phyloP scores from a whole-genome alignment of 92 coral and sea anemone genomes.

The Umimayanthus chanpuru region DNA sequence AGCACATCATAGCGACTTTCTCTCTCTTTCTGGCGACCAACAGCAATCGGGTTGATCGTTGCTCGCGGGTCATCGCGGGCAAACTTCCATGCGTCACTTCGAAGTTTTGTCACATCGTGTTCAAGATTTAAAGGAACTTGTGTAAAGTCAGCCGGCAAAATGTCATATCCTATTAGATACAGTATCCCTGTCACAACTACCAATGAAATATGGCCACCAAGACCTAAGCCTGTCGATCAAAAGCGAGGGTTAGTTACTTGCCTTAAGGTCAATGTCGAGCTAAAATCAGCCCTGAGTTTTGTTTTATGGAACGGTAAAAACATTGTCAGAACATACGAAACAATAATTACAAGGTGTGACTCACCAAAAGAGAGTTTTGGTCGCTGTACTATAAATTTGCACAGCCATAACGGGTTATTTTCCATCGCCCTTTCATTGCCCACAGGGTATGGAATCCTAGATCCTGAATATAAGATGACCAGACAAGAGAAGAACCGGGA shows the following conservation, averaged over 20 bases:
- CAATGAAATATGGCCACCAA: conserved; percentile 75
- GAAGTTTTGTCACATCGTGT: conserved; percentile 79
- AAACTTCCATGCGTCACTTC: conserved; percentile 97
- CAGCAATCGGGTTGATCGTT: conserved; percentile 76
- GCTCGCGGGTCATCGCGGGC: conserved; percentile 86
- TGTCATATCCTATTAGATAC: conserved; percentile 82
- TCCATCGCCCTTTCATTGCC: conserved; percentile 20
- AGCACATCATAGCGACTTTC: conserved; percentile 74
- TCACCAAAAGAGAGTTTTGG: conserved; percentile 76
- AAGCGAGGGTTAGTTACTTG: background rate
- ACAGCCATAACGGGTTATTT: conserved; percentile 44
- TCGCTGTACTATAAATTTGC: conserved; percentile 63
- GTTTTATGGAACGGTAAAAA: background rate
- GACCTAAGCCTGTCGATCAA: conserved; percentile 66
- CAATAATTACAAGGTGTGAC: conserved; percentile 29
- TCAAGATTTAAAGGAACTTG: conserved; percentile 92
- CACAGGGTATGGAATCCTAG: background rate
- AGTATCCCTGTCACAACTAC: conserved; percentile 73
- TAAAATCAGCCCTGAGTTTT: background rate
- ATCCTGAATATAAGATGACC: background rate
- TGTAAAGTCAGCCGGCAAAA: conserved; percentile 92
- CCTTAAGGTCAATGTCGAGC: background rate
- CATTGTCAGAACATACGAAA: background rate
- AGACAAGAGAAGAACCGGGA: background rate
- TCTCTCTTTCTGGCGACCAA: conserved; percentile 77